phyloP scores from a whole-genome alignment of 2,888 invertebrate species.

The Drosophila bunnanda region DNA sequence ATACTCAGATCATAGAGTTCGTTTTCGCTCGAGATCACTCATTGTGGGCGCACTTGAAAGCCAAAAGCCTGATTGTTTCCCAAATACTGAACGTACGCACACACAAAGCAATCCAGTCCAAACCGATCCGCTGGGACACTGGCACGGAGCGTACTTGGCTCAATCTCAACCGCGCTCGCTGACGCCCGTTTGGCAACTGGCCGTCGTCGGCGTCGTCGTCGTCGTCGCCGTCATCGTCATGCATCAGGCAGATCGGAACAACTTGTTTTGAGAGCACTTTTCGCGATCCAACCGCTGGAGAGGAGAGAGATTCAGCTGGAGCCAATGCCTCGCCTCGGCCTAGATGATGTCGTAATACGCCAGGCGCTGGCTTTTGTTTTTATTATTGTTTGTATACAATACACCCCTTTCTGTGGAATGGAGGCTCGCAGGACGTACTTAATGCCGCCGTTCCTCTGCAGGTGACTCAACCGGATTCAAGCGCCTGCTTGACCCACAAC shows the following conservation, averaged over 20 bases:
- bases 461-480: conserved; percentile 9
- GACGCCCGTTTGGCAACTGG: conserved; percentile 74
- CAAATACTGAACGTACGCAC: conserved; percentile 29
- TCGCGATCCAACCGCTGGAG: conserved; percentile 18
- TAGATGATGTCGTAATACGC: conserved; percentile 43
- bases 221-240: conserved; percentile 38
- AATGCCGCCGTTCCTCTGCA: conserved; percentile 5
- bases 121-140: conserved; percentile 20
- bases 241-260: conserved; percentile 33
- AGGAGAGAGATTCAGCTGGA: conserved; percentile 45
- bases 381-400: conserved; percentile 8
- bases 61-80: conserved; percentile 15
- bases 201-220: conserved; percentile 19
- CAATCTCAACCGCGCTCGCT: conserved; percentile 60
- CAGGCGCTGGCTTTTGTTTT: conserved; percentile 28
- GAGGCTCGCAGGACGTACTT: conserved; percentile 19
- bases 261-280: conserved; percentile 44
- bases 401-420: neutral
- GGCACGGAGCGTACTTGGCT: conserved; percentile 33
- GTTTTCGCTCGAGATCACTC: conserved; percentile 8
- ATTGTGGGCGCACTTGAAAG: conserved; percentile 41
- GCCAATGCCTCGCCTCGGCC: conserved; percentile 4
- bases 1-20: conserved; percentile 13
- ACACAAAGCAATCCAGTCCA: conserved; percentile 36
- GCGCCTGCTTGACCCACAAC: conserved; percentile 18